Evolutionary conservation across 2,113 vertebrate species (phyloP), one percentile per base, ranked within the genome.

Genomic region (Hiodon alosoides): DNA sequence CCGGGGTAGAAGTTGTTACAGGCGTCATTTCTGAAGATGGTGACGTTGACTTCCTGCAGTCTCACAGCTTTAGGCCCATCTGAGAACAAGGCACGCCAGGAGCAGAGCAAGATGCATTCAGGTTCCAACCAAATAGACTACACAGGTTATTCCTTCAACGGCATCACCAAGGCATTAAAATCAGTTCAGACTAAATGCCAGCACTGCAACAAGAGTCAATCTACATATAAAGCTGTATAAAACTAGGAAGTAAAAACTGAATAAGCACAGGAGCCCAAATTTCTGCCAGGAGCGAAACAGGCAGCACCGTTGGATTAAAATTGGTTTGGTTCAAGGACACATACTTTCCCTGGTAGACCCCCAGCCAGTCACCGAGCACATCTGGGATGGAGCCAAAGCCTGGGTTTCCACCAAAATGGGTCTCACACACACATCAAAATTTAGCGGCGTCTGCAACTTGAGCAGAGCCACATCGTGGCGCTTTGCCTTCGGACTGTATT

Each of bases 11-110:
- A 83, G 17, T 9, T 5, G 60, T 81, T 79, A 62, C 90, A 92
- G 10, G 17, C 60, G 0, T 84, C 76, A 0, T 1, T 4, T 50
- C 79, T 48, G 64, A 90, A 65, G 11, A 87, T 47, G 31, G 86
- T 90, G 5, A 92, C 82, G 2, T 92, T 92, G 16, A 89, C 90
- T 73, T 92, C 90, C 81, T 91, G 90, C 4, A 92, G 89, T 3
- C 71, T 67, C 71, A 73, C 48, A 0, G 82, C 80, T 0, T 66
- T 78, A 5, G 86, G 81, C 3, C 89, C 90, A 8, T 85, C 90
- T 92, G 68, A 17, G 8, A 6, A 58, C 48, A 70, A 11, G 3
- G 8, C 13, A 51, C 6, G 48, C 46, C 51, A 50, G 47, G 16
- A 7, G 47, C 65, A 67, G 10, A 47, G 9, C 8, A 67, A 50